Conservation (phyloP, 2,888 invertebrate genomes). For the Tipula unca region DNA sequence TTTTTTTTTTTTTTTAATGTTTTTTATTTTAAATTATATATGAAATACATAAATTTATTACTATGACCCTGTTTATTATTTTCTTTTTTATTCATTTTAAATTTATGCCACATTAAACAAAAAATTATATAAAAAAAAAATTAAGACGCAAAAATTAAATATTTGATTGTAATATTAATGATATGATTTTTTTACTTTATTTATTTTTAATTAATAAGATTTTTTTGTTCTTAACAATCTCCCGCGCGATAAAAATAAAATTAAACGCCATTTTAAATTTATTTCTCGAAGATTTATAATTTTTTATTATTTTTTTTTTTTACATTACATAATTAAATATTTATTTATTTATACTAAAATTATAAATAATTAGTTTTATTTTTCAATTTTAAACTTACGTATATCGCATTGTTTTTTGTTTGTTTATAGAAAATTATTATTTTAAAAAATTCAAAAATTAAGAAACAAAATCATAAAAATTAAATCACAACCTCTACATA, state of each 20-base stretch:
- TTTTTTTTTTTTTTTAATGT: no score
- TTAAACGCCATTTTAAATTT: neutral
- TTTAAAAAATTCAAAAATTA: neutral
- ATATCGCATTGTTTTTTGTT: neutral
- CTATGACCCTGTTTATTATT: conserved; percentile 15
- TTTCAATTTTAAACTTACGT: conserved; percentile 17
- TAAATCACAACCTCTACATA: neutral
- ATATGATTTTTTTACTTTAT: neutral
- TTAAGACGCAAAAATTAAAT: neutral
- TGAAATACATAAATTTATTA: neutral
- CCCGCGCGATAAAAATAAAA: neutral
- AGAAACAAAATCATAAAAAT: neutral
- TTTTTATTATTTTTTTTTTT: neutral
- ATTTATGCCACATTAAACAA: neutral
- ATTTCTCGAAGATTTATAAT: neutral
- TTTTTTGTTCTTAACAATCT: neutral
- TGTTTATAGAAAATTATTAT: neutral
- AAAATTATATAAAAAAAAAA: neutral
- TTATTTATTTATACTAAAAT: neutral
- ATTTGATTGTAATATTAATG: conserved; percentile 8
- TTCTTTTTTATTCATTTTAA: neutral
- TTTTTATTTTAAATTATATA: neutral
- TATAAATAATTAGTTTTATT: neutral
- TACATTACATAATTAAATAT: neutral
- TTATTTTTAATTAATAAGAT: neutral